Evolutionary conservation across 2,113 vertebrate species (phyloP).

Genomic region (Saguinus imperator): DNA sequence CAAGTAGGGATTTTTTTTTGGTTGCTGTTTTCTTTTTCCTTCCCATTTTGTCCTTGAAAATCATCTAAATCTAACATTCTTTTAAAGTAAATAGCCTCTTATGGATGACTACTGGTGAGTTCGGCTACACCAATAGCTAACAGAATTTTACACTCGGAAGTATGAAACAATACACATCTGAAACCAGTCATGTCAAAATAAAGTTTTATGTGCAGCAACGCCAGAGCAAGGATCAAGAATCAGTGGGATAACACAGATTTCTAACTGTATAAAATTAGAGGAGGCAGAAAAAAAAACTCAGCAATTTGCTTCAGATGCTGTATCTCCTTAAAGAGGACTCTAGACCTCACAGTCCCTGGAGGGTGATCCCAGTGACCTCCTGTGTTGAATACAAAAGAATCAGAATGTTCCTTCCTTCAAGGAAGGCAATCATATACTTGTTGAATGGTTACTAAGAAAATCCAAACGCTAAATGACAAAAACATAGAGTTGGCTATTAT

Average conservation of each 20-base stretch:
- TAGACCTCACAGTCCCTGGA: neutral
- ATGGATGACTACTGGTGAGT: neutral
- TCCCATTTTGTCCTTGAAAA: neutral
- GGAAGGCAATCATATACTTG: neutral
- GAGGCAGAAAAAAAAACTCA: neutral
- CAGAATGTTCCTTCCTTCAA: neutral
- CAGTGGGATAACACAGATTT: neutral
- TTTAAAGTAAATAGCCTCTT: neutral
- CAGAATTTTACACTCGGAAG: neutral
- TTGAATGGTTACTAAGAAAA: neutral
- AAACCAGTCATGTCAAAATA: neutral
- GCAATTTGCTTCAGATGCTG: neutral
- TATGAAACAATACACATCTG: neutral
- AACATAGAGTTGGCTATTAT: neutral
- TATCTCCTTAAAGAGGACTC: neutral
- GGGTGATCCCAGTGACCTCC: neutral
- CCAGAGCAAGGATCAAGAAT: neutral
- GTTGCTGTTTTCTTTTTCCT: neutral
- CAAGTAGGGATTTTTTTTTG: neutral
- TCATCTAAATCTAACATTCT: neutral
- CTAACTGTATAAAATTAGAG: neutral
- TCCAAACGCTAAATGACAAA: neutral
- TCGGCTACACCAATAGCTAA: neutral
- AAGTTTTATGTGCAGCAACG: neutral
- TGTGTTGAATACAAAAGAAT: neutral